These are phyloP conservation scores for Panthera tigris DNA, from an alignment of 2,113 vertebrate species.

Conservation along the genomic window DNA sequence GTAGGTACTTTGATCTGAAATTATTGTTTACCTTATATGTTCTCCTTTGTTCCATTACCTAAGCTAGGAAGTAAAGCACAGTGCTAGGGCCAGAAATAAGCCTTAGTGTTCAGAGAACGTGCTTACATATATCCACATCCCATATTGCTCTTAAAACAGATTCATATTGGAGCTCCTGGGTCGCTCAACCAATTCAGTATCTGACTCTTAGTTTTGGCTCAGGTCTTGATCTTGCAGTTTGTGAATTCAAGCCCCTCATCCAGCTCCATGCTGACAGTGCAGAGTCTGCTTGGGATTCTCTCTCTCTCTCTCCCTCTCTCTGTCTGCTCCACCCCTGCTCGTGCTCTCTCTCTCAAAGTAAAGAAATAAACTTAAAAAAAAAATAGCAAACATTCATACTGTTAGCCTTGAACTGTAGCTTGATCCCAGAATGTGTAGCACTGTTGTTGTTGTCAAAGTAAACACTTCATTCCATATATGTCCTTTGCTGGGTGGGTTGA, in stretches of 20 bases:
- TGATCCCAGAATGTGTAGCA: conserved; percentile 7
- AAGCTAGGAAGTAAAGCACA: neutral
- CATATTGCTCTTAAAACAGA: neutral
- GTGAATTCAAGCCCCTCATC: no score
- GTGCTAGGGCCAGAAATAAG: conserved; percentile 22
- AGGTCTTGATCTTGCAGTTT: no score
- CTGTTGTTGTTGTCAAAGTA: neutral
- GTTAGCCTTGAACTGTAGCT: conserved; percentile 14
- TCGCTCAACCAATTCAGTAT: no score
- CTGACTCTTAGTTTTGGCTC: no score
- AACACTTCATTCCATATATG: conserved; percentile 11
- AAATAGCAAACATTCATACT: neutral
- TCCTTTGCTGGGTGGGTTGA: conserved; percentile 21
- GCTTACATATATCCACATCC: conserved; percentile 27
- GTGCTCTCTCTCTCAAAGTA: no score
- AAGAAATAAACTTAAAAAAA: no score
- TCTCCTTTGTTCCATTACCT: neutral
- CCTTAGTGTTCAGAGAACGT: neutral
- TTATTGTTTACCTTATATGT: conserved; percentile 17
- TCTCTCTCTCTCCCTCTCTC: no score
- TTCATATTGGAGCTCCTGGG: no score
- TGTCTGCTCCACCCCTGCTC: no score
- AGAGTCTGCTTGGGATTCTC: no score
- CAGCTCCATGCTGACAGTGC: no score
- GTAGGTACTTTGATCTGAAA: neutral